These are phyloP conservation scores for Charaxes varanes DNA, from an alignment of 1,140 invertebrate species.

Conservation along the genomic window DNA sequence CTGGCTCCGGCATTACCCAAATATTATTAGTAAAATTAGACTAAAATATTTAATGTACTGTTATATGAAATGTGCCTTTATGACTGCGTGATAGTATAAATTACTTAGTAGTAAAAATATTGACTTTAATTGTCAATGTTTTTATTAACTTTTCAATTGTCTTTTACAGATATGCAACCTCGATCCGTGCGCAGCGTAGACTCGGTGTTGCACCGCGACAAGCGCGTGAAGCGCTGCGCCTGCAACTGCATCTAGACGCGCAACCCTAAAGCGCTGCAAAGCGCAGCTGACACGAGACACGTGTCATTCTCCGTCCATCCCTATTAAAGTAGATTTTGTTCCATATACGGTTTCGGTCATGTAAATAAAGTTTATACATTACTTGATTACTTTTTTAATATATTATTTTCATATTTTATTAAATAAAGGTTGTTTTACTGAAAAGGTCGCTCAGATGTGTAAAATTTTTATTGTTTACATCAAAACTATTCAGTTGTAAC, in stretches of 20 bases:
- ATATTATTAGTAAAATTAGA: too few species aligned
- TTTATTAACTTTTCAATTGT: background rate
- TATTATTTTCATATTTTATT: slow-evolving; percentile 7
- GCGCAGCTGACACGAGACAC: slow-evolving; percentile 2
- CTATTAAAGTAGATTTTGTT: slow-evolving; percentile 25
- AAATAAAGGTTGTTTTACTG: too few species aligned
- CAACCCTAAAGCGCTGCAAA: background rate
- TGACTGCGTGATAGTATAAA: too few species aligned
- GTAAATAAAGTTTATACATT: slow-evolving; percentile 50
- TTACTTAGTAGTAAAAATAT: too few species aligned
- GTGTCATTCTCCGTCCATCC: slow-evolving; percentile 40
- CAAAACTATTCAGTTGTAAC: too few species aligned
- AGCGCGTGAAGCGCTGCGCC: slow-evolving; percentile 59
- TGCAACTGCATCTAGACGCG: slow-evolving; percentile 42
- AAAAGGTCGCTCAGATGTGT: too few species aligned
- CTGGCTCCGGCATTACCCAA: too few species aligned
- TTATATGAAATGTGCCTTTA: too few species aligned
- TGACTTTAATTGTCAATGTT: too few species aligned
- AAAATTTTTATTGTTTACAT: too few species aligned
- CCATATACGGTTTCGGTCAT: slow-evolving; percentile 41
- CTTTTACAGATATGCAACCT: slow-evolving; percentile 56
- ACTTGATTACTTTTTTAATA: slow-evolving; percentile 15
- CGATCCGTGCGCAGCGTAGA: slow-evolving; percentile 62
- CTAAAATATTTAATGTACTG: too few species aligned
- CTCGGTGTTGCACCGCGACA: slow-evolving; percentile 35